These are phyloP conservation scores for Sebastes itinus DNA, from an alignment of 2,797 vertebrate species.

Conservation along the genomic window DNA sequence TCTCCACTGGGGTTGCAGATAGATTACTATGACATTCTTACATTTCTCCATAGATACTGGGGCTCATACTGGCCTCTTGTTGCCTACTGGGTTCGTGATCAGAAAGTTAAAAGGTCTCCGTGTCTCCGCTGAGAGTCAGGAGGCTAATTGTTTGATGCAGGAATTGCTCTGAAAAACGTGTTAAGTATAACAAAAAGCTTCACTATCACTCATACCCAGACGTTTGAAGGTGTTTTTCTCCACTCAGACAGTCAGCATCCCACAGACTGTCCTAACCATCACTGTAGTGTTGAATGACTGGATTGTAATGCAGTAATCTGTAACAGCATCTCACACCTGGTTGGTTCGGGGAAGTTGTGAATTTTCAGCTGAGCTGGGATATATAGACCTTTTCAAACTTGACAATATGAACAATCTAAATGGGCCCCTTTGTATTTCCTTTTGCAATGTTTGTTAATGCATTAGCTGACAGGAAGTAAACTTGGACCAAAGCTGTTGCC, in stretches of 20 bases:
- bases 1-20: constrained; percentile 34
- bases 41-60: constrained; percentile 42
- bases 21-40: constrained; percentile 45
- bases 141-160: neutral
- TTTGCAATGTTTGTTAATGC: too few relatives aligned
- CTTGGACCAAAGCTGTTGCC: too few relatives aligned
- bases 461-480: too few relatives aligned
- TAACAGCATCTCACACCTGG: neutral
- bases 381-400: neutral
- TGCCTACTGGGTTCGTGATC: neutral
- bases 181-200: neutral
- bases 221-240: neutral
- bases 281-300: neutral
- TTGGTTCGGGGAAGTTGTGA: neutral
- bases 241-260: neutral
- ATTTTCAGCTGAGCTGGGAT: neutral
- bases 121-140: constrained; percentile 3
- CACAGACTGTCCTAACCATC: neutral
- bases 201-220: neutral
- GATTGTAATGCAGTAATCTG: neutral
- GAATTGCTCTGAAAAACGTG: neutral
- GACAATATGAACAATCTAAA: too few relatives aligned
- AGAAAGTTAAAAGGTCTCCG: constrained; percentile 10
- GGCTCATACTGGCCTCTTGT: constrained; percentile 26
- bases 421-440: too few relatives aligned